A percentile compares a stretch with the other conserved stretches of the same genome.
phyloP scores from a whole-genome alignment of 2,797 vertebrate genomes.

The Furcifer pardalis region DNA sequence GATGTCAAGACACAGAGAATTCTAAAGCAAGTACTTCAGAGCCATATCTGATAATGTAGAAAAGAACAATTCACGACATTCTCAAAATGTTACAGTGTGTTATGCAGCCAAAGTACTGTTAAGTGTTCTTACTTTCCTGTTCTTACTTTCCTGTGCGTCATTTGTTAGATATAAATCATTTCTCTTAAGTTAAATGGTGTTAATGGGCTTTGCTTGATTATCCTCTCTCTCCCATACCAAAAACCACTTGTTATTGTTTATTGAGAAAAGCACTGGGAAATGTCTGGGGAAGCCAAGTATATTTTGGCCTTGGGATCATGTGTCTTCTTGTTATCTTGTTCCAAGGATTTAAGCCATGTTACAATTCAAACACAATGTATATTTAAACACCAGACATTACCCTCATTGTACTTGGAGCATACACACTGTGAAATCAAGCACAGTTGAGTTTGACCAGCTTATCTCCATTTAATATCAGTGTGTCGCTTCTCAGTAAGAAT shows the following conservation, averaged over 20 bases:
- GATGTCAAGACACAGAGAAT: neutral
- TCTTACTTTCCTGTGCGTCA: conserved; percentile 5
- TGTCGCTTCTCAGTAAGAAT: neutral
- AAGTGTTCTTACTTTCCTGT: conserved; percentile 15
- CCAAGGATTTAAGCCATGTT: conserved; percentile 4
- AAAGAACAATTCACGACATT: conserved; percentile 34
- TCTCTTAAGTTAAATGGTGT: conserved; percentile 15
- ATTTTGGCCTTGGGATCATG: neutral
- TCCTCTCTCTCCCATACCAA: neutral
- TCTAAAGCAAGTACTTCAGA: conserved; percentile 16
- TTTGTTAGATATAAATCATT: conserved; percentile 26
- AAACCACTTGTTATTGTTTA: neutral
- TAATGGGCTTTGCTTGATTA: conserved; percentile 1
- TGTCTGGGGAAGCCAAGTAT: neutral
- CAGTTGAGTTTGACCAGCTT: neutral
- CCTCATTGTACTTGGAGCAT: neutral
- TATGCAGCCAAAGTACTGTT: conserved; percentile 8
- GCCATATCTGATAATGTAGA: conserved; percentile 12
- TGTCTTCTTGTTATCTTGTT: conserved; percentile 21
- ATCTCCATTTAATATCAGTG: neutral
- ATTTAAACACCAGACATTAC: neutral
- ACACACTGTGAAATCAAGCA: neutral
- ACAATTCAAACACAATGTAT: conserved; percentile 13
- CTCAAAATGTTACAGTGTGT: conserved; percentile 33
- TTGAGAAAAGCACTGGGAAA: conserved; percentile 1